phyloP scores from a whole-genome alignment of 2,113 vertebrate species.

The Camelus dromedarius region DNA sequence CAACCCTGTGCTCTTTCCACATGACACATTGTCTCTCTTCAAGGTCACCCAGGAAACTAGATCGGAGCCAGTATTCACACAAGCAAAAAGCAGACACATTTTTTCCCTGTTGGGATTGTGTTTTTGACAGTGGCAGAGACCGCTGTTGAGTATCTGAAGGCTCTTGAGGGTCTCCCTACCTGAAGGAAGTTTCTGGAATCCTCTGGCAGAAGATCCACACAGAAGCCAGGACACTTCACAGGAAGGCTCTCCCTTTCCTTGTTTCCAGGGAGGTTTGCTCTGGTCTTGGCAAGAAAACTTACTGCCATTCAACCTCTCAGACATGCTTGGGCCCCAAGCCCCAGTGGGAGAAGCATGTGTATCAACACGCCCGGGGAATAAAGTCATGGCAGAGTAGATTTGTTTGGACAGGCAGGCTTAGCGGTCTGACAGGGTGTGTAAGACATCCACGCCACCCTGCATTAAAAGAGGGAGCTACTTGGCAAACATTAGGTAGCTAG shows the following conservation, averaged over 20 bases:
- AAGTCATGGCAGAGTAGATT: conserved; percentile 55
- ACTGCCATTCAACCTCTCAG: conserved; percentile 48
- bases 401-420: conserved; percentile 75
- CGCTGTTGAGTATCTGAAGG: neutral
- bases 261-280: conserved; percentile 29
- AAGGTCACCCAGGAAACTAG: conserved; percentile 23
- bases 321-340: conserved; percentile 33
- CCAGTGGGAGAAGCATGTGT: conserved; percentile 37
- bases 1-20: neutral
- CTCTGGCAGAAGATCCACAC: conserved; percentile 16
- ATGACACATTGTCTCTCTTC: neutral
- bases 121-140: neutral
- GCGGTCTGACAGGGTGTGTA: conserved; percentile 50
- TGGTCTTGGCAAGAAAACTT: conserved; percentile 56
- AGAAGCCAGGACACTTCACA: neutral
- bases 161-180: neutral
- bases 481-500: conserved; percentile 18
- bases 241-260: neutral
- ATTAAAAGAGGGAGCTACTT: conserved; percentile 56
- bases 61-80: conserved; percentile 10
- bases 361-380: conserved; percentile 46
- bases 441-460: neutral
- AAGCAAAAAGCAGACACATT: neutral
- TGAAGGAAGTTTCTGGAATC: conserved; percentile 29
- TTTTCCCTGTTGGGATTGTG: neutral